Evolutionary conservation across 2,797 vertebrate species (phyloP).

Genomic region (Acanthurus lineatus): DNA sequence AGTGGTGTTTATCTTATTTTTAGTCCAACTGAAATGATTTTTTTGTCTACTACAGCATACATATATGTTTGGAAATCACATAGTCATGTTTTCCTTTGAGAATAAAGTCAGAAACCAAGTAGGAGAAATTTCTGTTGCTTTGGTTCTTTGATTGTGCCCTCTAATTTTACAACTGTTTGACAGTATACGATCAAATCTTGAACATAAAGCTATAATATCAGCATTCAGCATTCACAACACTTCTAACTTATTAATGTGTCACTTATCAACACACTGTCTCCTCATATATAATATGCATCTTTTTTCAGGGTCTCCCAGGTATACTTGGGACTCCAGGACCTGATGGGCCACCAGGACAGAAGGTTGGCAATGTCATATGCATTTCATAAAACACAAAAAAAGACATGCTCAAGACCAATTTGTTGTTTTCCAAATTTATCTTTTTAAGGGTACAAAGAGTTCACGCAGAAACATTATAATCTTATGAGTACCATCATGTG

Average conservation of each 20-base stretch:
- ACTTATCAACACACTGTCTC: no score
- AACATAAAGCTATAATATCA: no score
- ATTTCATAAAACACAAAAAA: not conserved
- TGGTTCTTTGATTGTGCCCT: no score
- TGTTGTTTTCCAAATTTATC: not conserved
- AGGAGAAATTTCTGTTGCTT: not conserved
- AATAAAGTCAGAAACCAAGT: not conserved
- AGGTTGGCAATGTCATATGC: conserved; percentile 58
- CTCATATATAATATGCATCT: not conserved
- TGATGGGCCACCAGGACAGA: conserved; percentile 68
- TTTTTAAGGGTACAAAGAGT: no score
- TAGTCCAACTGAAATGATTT: not conserved
- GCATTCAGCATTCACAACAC: no score
- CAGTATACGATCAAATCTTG: no score
- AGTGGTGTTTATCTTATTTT: not conserved
- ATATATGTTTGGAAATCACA: not conserved
- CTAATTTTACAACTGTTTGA: no score
- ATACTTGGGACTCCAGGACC: conserved; percentile 60
- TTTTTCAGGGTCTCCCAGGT: conserved; percentile 73
- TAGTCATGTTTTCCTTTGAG: not conserved
- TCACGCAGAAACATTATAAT: no score
- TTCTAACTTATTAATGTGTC: no score
- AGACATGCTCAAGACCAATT: not conserved
- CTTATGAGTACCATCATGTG: not conserved
- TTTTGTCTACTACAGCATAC: not conserved